Conservation (phyloP, 2,888 invertebrate species). For the Hedychridium roseum region DNA sequence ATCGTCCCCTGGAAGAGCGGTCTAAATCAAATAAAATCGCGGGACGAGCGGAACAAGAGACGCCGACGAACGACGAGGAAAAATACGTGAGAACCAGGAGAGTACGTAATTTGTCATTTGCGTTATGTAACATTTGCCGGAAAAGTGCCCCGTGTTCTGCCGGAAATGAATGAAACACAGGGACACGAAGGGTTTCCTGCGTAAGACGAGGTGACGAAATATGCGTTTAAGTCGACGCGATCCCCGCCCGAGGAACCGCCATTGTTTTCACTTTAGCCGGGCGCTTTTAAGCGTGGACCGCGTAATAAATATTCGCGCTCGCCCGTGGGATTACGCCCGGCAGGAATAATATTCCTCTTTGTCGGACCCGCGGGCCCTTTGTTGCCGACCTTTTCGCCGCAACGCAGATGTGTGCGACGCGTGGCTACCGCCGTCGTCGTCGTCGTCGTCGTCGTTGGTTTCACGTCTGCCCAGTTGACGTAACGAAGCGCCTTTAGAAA, state of each 20-base stretch:
- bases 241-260: slow-evolving; percentile 42
- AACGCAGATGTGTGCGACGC: slow-evolving; percentile 9
- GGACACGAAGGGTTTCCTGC: no score
- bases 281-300: slow-evolving; percentile 41
- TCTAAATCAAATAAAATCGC: no score
- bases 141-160: no score
- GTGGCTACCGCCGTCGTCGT: slow-evolving; percentile 23
- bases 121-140: no score
- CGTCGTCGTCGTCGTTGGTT: slow-evolving; percentile 28
- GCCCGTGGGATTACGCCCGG: slow-evolving; percentile 48
- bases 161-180: no score
- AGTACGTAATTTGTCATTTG: no score
- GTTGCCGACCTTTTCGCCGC: slow-evolving; percentile 36
- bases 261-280: slow-evolving; percentile 51
- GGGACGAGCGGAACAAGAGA: no score
- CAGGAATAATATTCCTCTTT: slow-evolving; percentile 57
- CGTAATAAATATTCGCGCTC: slow-evolving; percentile 57
- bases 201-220: no score
- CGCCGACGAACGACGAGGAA: no score
- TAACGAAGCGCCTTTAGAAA: slow-evolving; percentile 45
- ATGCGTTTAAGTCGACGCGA: no score
- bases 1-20: no score
- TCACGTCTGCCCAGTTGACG: slow-evolving; percentile 18
- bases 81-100: no score
- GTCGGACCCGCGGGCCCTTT: slow-evolving; percentile 46